phyloP scores from a whole-genome alignment of 2,797 vertebrate species.

The Pogoniulus pusillus region DNA sequence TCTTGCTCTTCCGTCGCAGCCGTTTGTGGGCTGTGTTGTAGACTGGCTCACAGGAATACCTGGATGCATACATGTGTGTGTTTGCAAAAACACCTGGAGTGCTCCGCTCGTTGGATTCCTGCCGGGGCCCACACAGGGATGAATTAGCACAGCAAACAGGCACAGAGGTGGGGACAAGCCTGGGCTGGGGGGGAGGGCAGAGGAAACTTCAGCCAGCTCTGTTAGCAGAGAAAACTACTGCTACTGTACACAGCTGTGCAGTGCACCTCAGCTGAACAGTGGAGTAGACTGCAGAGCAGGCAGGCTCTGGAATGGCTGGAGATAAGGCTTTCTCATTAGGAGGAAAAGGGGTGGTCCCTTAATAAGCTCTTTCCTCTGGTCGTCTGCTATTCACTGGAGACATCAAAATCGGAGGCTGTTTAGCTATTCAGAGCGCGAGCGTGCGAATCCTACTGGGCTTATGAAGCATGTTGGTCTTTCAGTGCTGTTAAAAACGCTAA shows the following conservation, averaged over 20 bases:
- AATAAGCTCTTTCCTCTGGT: not conserved
- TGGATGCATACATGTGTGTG: not conserved
- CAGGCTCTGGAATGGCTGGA: not conserved
- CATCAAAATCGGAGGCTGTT: not conserved
- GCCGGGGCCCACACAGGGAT: not conserved
- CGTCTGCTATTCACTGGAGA: not conserved
- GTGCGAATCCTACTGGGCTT: slow-evolving; percentile 50
- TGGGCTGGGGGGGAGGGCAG: not conserved
- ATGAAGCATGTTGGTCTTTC: slow-evolving; percentile 40
- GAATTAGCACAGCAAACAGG: not conserved
- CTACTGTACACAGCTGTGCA: not conserved
- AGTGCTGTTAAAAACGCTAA: slow-evolving; percentile 41
- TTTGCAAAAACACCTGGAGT: not conserved
- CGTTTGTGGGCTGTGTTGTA: not conserved
- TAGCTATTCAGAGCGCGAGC: slow-evolving; percentile 19
- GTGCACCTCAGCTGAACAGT: not conserved
- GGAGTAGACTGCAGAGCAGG: not conserved
- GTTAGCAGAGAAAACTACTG: not conserved
- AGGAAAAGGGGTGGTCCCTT: slow-evolving; percentile 5
- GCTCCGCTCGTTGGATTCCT: not conserved
- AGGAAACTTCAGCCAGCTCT: not conserved
- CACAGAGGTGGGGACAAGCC: not conserved
- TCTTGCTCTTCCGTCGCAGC: slow-evolving; percentile 12
- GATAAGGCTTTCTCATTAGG: slow-evolving; percentile 5
- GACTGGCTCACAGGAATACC: not conserved